Percentiles rank a stretch among this genome's conserved stretches.
These are phyloP conservation scores for Aquatica leii DNA, from an alignment of 2,888 invertebrate species.

Conservation along the genomic window DNA sequence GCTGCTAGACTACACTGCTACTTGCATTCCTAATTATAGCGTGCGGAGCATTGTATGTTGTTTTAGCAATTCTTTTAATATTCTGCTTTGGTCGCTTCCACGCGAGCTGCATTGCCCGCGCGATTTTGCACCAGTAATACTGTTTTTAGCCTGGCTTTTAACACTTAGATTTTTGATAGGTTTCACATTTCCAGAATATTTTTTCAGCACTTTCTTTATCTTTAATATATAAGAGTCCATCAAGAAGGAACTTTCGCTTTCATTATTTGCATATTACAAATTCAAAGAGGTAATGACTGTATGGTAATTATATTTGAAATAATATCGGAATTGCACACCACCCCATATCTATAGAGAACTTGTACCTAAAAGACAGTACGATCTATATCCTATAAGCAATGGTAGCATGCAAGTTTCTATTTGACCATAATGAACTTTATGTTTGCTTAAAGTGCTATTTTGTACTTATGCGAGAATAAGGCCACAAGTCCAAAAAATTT, in stretches of 20 bases:
- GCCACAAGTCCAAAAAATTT: no score
- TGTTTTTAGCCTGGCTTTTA: neutral
- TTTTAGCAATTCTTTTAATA: neutral
- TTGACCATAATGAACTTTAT: no score
- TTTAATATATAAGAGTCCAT: neutral
- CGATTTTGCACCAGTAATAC: constrained; percentile 59
- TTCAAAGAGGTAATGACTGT: no score
- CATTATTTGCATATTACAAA: no score
- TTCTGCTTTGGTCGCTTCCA: neutral
- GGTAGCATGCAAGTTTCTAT: no score
- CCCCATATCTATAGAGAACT: no score
- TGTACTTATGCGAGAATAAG: no score
- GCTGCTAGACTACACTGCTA: neutral
- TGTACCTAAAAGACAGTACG: no score
- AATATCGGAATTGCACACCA: no score
- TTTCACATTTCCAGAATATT: constrained; percentile 1
- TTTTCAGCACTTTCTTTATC: neutral
- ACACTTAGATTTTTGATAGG: neutral
- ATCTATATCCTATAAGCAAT: no score
- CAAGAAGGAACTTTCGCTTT: neutral
- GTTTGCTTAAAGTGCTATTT: no score
- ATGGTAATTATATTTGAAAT: no score
- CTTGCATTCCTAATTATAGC: neutral
- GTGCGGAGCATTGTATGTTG: neutral
- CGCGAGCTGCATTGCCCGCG: constrained; percentile 62